Base-by-base conservation (phyloP, 2,888 invertebrate species). In the Galerucella pusilla region DNA sequence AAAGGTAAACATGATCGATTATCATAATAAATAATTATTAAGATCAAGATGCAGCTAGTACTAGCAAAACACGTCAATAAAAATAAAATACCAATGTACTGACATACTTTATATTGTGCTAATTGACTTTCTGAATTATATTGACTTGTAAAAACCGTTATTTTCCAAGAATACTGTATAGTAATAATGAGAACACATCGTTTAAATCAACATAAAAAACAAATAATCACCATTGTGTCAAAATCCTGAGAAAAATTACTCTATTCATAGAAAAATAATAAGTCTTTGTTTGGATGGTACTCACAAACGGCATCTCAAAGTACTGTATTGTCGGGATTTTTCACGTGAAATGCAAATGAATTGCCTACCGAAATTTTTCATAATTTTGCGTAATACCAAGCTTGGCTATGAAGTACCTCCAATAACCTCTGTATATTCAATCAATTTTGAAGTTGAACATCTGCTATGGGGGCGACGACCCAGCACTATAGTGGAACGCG, bases 121-220 rank as follows among this genome's bases (percentile, higher is more conserved):
- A 57, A 20, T 16, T 2, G 20, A 10, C 57, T 57, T 57, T 16
- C 16, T 57, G 20, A 16, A 9, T 54, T 54, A 54, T 54, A n/a
- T 54, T 54, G 54, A 54, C 14, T 54, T 54, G 54, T 57, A 10
- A 20, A 57, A 16, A 57, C 57, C n/a, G 57, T 57, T 57, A 57
- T 57, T 57, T 57, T 57, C 57, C 20, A 54, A 54, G 49, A 49
- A 54, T 11, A 16, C 54, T 54, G 14, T 20, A 57, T 0, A 10
- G 0, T 57, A n/a, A 57, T 16, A 57, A 57, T 20, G 57, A 20
- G 20, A 57, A 52, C 52, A n/a, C 14, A 2, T 0, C 49, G 35
- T 42, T 42, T 42, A 9, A 42, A 42, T 42, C 35, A 49, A 11
- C 46, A 46, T 46, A 46, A 46, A 12, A 46, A 46, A 46, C 49